These are phyloP conservation scores for Mimachlamys varia DNA, from an alignment of 2,888 invertebrate species.

Conservation along the genomic window DNA sequence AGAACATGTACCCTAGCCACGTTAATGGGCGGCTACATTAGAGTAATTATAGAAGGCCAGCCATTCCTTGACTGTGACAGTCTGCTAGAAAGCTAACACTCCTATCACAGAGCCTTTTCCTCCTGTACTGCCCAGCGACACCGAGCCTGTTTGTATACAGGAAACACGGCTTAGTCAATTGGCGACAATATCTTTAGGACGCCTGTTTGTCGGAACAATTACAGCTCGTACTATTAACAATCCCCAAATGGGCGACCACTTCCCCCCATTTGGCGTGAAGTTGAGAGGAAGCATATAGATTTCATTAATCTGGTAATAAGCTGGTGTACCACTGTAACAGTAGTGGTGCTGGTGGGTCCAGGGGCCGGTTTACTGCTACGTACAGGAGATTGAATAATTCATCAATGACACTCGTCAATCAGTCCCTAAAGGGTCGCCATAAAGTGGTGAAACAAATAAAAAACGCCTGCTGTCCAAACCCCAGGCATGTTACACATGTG, in stretches of 20 bases:
- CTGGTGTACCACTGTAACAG: constrained; percentile 9
- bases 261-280: constrained; percentile 25
- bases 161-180: neutral
- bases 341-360: neutral
- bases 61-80: neutral
- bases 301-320: constrained; percentile 36
- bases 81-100: neutral
- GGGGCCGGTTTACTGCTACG: neutral
- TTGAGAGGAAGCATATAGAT: constrained; percentile 28
- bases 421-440: constrained; percentile 4
- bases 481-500: constrained; percentile 10
- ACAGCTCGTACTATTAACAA: constrained; percentile 14
- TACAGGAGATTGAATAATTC: constrained; percentile 34
- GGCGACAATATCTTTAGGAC: neutral
- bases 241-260: neutral
- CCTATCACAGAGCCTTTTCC: neutral
- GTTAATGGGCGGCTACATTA: neutral
- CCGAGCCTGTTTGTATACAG: neutral
- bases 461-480: constrained; percentile 13
- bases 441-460: constrained; percentile 18
- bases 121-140: neutral
- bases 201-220: constrained; percentile 17
- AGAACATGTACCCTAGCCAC: neutral
- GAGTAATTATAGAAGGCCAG: neutral
- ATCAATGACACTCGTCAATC: constrained; percentile 34